Evolutionary conservation across 1,140 invertebrate genomes (phyloP), one percentile per base, ranked within the genome.

Genomic region (Megalopta genalis): DNA sequence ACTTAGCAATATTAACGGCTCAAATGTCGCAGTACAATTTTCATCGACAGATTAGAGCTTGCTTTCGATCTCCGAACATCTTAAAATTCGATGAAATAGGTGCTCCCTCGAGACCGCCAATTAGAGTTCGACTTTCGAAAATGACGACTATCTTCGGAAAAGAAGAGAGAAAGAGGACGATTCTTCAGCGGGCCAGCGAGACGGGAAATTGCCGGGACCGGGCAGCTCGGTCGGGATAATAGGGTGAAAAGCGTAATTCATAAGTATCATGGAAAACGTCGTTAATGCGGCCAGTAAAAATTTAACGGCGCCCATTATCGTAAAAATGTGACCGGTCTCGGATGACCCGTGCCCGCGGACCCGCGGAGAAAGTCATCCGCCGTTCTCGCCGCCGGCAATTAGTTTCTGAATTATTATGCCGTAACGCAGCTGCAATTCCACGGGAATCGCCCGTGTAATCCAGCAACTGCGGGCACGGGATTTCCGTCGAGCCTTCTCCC

Each of bases 351-450:
- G 21, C 21, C 57, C 77, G 71, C 77, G 81, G 32, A 32, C 1
- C 32, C n/a, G n/a, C n/a, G n/a, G n/a, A 65, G 54, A 59, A 79
- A 76, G 68, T 84, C 67, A 67, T 84, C 83, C 57, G 65, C 23
- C 27, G 27, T 16, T 65, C 23, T 18, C 32, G 12, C 46, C 62
- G 18, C 49, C 16, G 70, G 49, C 81, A 84, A 83, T 84, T 84
- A 84, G 71, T 42, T 57, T 52, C n/a, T 80, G 81, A 84, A 71
- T 84, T 83, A 80, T 83, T 84, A 68, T 63, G n/a, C 66, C 18
- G 49, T 27, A 68, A 77, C 65, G 77, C 54, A 80, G 67, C 39
- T 63, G 57, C 54, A 83, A 83, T 83, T 84, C 42, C 67, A 37
- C 46, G 81, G 59, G 66, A 83, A 84, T 84, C 76, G 67, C 63